phyloP scores from a whole-genome alignment of 92 coral and sea anemone genomes.

The Anthopleura xanthogrammica region DNA sequence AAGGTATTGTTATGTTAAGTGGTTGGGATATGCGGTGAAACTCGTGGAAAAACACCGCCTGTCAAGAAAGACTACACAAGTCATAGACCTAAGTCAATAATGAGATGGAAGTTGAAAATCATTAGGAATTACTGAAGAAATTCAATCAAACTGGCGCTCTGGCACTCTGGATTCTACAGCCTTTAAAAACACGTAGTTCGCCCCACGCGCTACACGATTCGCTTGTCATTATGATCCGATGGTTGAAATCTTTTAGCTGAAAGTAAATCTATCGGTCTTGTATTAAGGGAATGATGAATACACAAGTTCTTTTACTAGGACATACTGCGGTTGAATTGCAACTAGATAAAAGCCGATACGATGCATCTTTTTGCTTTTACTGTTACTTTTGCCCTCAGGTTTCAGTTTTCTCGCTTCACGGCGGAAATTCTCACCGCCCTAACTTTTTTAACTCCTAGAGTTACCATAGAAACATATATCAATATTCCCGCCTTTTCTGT shows the following conservation, averaged over 20 bases:
- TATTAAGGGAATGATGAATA: not conserved
- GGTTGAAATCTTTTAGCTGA: not conserved
- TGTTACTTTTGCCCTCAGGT: not conserved
- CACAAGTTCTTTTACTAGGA: not conserved
- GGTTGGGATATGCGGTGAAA: conserved; percentile 6
- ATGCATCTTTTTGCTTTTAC: not conserved
- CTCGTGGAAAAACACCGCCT: not conserved
- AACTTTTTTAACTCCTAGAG: not conserved
- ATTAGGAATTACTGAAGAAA: not conserved
- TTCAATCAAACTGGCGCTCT: not conserved
- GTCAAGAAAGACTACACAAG: not conserved
- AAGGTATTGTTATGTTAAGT: not conserved
- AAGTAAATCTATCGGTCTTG: not conserved
- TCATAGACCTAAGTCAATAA: not conserved
- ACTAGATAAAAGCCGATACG: not conserved
- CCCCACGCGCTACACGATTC: not conserved
- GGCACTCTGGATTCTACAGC: not conserved
- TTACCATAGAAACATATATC: not conserved
- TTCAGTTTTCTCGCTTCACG: not conserved
- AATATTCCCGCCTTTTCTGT: not conserved
- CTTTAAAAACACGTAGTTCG: not conserved
- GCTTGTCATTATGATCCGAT: not conserved
- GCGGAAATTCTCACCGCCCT: not conserved
- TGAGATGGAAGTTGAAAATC: not conserved
- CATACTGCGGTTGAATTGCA: not conserved